A percentile compares a stretch with the other conserved stretches of the same genome.
Conservation (phyloP, 2,113 vertebrate species). For the Chroicocephalus ridibundus region DNA sequence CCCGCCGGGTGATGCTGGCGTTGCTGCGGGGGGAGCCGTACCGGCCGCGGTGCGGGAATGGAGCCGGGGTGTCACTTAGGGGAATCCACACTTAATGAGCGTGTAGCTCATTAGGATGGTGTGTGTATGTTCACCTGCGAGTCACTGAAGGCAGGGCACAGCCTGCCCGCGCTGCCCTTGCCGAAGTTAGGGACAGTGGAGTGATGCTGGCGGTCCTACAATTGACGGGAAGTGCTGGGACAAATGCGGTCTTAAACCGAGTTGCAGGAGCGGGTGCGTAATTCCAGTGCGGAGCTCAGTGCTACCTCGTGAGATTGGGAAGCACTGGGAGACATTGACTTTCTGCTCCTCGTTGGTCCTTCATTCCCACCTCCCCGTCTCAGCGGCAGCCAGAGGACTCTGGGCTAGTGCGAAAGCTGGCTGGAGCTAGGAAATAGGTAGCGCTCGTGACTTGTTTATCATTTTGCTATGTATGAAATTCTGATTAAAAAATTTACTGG, state of each 20-base stretch:
- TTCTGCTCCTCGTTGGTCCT: accelerated
- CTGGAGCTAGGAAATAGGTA: neutral
- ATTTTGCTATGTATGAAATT: neutral
- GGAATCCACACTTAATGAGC: accelerated
- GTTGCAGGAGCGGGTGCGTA: neutral
- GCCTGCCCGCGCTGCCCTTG: neutral
- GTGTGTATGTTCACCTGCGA: neutral
- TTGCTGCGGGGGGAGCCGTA: neutral
- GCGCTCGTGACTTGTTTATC: neutral
- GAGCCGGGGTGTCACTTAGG: neutral
- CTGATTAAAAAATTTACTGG: neutral
- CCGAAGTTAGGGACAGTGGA: neutral
- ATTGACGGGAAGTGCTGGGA: accelerated
- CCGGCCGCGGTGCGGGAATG: neutral
- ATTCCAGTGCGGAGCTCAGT: neutral
- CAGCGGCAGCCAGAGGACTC: neutral
- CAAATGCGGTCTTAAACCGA: accelerated
- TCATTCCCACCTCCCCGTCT: accelerated
- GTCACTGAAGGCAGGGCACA: neutral
- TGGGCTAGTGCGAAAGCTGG: neutral
- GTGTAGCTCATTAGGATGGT: accelerated
- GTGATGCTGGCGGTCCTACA: accelerated
- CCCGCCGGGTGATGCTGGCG: neutral
- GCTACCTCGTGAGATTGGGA: accelerated
- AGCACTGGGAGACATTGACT: neutral